Conservation (phyloP, 2,888 invertebrate genomes). For the Ophonus ardosiacus region DNA sequence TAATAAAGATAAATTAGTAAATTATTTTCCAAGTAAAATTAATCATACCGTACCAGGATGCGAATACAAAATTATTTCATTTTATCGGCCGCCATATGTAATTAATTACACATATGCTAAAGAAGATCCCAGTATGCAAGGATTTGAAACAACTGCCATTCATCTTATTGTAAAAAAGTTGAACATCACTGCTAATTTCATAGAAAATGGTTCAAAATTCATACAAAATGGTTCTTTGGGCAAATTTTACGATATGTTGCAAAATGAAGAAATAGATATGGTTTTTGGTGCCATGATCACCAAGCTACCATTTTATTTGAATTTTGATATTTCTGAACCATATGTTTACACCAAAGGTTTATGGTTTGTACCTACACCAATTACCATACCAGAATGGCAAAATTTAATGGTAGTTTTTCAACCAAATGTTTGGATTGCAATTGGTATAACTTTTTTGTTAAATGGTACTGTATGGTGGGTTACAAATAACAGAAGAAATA, state of each 20-base stretch:
- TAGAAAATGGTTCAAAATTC: not conserved
- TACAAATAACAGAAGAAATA: constrained; percentile 14
- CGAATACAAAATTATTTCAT: not conserved
- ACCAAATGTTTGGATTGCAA: constrained; percentile 76
- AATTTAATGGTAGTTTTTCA: constrained; percentile 77
- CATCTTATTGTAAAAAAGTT: not conserved
- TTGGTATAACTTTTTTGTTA: constrained; percentile 72
- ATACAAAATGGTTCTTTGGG: not conserved
- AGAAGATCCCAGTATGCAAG: not conserved
- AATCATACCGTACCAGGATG: not conserved
- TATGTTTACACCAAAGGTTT: not conserved
- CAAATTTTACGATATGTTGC: not conserved
- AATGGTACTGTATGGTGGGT: constrained; percentile 58
- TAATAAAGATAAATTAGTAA: not conserved
- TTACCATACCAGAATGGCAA: constrained; percentile 76
- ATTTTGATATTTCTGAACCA: not conserved
- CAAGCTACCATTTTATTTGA: not conserved
- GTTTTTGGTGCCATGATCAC: not conserved
- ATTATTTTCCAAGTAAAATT: constrained; percentile 24
- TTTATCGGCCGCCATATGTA: not conserved
- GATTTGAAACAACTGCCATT: not conserved
- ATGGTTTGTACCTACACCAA: constrained; percentile 75
- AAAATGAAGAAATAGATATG: not conserved
- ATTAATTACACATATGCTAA: not conserved
- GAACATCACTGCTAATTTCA: not conserved